phyloP scores from a whole-genome alignment of 1,140 invertebrate genomes.

The Diorhabda sublineata region DNA sequence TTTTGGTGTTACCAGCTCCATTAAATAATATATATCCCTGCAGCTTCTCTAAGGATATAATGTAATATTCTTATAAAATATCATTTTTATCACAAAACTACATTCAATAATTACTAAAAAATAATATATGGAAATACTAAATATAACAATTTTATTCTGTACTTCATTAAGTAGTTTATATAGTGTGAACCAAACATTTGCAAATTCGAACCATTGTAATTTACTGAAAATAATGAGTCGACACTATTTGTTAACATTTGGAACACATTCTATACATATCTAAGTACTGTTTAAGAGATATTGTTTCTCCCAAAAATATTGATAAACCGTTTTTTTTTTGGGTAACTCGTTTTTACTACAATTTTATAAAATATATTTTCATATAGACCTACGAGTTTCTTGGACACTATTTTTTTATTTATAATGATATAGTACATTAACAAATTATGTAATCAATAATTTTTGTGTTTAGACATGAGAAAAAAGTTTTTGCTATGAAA shows the following conservation, averaged over 20 bases:
- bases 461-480: conserved; percentile 4
- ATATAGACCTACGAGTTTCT: background rate
- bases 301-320: conserved; percentile 5
- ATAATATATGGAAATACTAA: background rate
- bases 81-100: conserved; percentile 36
- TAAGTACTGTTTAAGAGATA: background rate
- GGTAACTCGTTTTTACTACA: background rate
- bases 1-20: too few species aligned
- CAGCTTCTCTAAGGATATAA: background rate
- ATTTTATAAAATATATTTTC: conserved; percentile 5
- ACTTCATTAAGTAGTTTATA: too few species aligned
- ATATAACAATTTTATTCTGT: background rate
- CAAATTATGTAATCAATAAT: conserved; percentile 16
- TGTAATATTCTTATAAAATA: conserved; percentile 25
- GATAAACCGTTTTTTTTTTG: background rate
- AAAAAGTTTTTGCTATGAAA: too few species aligned
- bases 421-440: conserved; percentile 8
- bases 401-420: background rate
- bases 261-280: background rate
- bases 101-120: conserved; percentile 19
- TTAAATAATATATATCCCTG: background rate
- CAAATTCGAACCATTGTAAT: too few species aligned
- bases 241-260: background rate
- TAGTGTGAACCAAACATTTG: too few species aligned
- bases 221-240: too few species aligned